These are phyloP conservation scores for Malthinus flaveolus DNA, from an alignment of 2,888 invertebrate species.

Conservation along the genomic window DNA sequence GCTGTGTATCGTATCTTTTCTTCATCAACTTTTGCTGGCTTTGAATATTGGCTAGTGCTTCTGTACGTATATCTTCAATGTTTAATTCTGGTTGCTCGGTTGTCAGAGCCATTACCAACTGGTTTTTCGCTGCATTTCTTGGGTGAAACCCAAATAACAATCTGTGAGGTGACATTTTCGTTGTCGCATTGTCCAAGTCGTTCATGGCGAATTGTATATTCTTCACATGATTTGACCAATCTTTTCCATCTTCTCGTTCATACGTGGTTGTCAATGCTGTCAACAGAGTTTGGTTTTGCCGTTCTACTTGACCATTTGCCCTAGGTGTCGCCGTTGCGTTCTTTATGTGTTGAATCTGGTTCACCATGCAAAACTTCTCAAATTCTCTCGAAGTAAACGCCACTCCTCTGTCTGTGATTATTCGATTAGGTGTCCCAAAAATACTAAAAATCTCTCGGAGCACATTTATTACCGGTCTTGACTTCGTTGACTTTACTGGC, in stretches of 20 bases:
- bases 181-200: neutral
- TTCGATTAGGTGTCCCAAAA: neutral
- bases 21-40: neutral
- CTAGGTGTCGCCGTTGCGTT: constrained; percentile 13
- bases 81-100: neutral
- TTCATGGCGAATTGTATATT: neutral
- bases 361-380: neutral
- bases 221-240: neutral
- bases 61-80: neutral
- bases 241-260: neutral
- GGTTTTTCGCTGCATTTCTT: neutral
- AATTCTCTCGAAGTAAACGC: neutral
- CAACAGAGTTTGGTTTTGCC: neutral
- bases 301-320: constrained; percentile 5
- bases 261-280: neutral
- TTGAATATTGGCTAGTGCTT: neutral
- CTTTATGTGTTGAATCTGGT: neutral
- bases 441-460: neutral
- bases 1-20: neutral
- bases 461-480: neutral
- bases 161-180: neutral
- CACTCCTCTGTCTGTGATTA: neutral
- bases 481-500: neutral
- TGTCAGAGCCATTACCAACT: neutral
- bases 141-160: neutral